Evolutionary conservation across 2,113 vertebrate genomes (phyloP), one percentile per base, ranked within the genome.

Genomic region (Nycticryphes semicollaris): DNA sequence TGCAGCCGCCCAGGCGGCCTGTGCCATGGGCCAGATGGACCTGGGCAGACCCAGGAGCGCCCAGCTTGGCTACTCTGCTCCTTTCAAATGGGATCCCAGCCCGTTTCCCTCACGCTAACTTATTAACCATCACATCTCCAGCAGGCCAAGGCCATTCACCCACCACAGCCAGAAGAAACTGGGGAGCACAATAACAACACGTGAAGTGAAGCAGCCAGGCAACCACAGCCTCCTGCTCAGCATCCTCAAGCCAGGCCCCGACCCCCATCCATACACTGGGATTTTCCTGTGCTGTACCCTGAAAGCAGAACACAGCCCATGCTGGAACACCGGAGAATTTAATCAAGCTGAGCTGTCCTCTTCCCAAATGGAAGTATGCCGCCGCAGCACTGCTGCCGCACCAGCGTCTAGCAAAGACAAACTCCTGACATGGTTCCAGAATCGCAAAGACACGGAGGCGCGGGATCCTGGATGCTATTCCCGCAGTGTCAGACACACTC

Each of bases 211-310:
- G 3, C 30, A 53, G 31, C 27, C 74, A 68, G 53, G 3, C 56
- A 64, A 51, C 17, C 47, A 37, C 2, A 2, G 25, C 14, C 47
- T 90, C 79, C 33, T n/a, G 25, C 31, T 80, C 50, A 30, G 60
- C 35, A 22, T 28, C 53, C 31, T 41, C 79, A 19, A 0, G 0
- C 28, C 56, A 59, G 33, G 37, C 51, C 64, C 37, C 67, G 72
- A 25, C 6, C 59, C 80, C 27, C 2, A 39, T 69, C 41, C 31
- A 5, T 25, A 15, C 0, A 0, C 54, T 27, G 27, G 30, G 51
- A 54, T 59, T 80, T 92, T 86, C 76, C 45, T 43, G 2, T 31
- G 68, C 37, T 84, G n/a, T 63, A 45, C 59, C 48, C 72, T 67
- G 66, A 85, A 39, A 28, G 41, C 79, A 81, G 84, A 83, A 63